These are phyloP conservation scores for Cyprinus carpio DNA, from an alignment of 2,113 vertebrate genomes.

Conservation along the genomic window DNA sequence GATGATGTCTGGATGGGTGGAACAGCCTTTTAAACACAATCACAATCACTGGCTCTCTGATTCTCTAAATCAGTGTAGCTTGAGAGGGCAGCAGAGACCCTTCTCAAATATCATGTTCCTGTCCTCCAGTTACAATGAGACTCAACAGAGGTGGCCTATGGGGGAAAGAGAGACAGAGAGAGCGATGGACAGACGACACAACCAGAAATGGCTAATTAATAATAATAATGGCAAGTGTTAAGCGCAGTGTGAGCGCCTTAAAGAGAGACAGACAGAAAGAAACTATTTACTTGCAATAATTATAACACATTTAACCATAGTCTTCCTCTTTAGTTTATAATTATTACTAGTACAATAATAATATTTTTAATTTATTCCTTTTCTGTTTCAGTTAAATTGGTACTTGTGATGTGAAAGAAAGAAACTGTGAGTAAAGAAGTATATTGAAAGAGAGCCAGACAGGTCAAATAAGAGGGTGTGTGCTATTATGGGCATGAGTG, in stretches of 20 bases:
- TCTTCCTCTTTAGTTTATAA: not conserved
- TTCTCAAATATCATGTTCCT: not conserved
- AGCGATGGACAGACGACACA: not conserved
- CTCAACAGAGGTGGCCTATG: slow-evolving; percentile 20
- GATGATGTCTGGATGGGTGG: not conserved
- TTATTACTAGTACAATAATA: too few relatives aligned
- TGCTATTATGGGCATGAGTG: slow-evolving; percentile 22
- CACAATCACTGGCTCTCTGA: slow-evolving; percentile 48
- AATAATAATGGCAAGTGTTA: not conserved
- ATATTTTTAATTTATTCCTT: not conserved
- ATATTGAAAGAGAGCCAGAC: not conserved
- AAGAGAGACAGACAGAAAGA: not conserved
- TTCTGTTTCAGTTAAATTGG: not conserved
- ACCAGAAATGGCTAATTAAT: not conserved
- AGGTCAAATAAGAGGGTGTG: not conserved
- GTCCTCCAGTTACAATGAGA: slow-evolving; percentile 9
- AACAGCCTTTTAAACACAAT: slow-evolving; percentile 39
- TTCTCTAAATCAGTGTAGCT: slow-evolving; percentile 42
- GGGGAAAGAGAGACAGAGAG: not conserved
- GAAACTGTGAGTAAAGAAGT: not conserved
- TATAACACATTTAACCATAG: not conserved
- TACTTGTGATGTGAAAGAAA: not conserved
- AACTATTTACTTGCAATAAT: not conserved
- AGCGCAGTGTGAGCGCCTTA: not conserved
- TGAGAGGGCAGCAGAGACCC: slow-evolving; percentile 35